Evolutionary conservation across 2,113 vertebrate species (phyloP).

Genomic region (Sceloporus undulatus): DNA sequence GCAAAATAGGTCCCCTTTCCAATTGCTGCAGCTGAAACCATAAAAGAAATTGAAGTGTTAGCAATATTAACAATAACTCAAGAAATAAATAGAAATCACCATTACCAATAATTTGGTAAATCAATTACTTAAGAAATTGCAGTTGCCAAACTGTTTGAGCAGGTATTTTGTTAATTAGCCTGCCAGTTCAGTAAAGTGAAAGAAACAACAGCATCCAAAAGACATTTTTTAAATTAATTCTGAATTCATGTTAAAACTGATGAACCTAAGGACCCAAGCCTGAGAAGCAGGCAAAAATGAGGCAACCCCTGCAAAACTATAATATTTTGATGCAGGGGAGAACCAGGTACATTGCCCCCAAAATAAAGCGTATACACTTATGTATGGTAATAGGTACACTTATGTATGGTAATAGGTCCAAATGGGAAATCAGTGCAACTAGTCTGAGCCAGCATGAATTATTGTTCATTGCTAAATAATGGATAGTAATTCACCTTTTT

Average conservation of each 20-base stretch:
- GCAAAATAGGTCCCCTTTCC: slow-evolving; percentile 90
- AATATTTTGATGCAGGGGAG: no score
- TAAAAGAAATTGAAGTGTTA: slow-evolving; percentile 23
- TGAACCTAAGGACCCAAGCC: no score
- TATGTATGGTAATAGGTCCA: not conserved
- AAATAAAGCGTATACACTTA: no score
- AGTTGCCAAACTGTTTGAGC: not conserved
- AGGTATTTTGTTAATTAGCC: not conserved
- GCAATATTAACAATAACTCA: not conserved
- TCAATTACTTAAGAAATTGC: not conserved
- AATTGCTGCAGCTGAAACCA: slow-evolving; percentile 70
- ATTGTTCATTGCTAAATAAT: not conserved
- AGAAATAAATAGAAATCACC: not conserved
- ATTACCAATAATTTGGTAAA: not conserved
- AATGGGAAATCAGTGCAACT: not conserved
- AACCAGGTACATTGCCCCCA: no score
- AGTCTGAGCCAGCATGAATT: not conserved
- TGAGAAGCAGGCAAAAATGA: no score
- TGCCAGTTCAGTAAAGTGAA: no score
- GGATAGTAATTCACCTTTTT: not conserved
- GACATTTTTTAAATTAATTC: not conserved
- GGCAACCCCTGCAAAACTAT: no score
- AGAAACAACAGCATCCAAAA: not conserved
- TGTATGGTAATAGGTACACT: not conserved
- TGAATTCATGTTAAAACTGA: not conserved